Base-by-base conservation (phyloP, 1,140 invertebrate species). In the Mamestra configurata region DNA sequence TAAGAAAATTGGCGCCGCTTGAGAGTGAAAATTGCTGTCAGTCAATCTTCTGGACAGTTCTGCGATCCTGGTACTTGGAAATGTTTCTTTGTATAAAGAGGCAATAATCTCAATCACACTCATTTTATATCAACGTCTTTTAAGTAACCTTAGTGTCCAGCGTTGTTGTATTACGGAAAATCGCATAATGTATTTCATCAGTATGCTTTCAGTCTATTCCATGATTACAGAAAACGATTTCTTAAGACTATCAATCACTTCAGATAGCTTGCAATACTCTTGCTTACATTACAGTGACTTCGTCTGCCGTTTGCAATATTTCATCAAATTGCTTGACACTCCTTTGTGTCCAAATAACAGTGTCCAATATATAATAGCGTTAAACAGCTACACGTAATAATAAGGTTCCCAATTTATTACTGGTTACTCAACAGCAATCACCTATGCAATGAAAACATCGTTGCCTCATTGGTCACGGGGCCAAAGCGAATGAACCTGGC, bases 381-480 rank as follows among this genome's bases (percentile, higher is more conserved):
- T 59, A n/a, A 59, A 59, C 5, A 11, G 13, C 15, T 11, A 22
- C 59, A 64, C 61, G 61, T 66, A 66, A 40, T 31, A 3, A n/a
- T 66, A 66, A 40, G 31, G 31, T 4, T 40, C 7, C 35, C 61
- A 40, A 66, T 40, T 64, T 40, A 40, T 66, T 66, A 66, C 8
- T 66, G 20, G 61, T 66, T 66, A 20, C 61, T 40, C 61, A 66
- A 66, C 61, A 40, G 35, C 35, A 40, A 40, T 40, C 61, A 66
- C 61, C 61, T 66, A 66, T 66, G 61, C 35, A 40, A 40, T 66
- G 35, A 20, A 35, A 40, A 66, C n/a, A 40, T 66, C 35, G 18
- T 66, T 66, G 53, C 53, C 8, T 66, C 61, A 66, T 40, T 66
- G 18, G 61, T 35, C 18, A 40, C 61, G 27, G 35, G 61, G 27